These are phyloP conservation scores for Calypte anna DNA, from an alignment of 2,113 vertebrate genomes.

Conservation along the genomic window DNA sequence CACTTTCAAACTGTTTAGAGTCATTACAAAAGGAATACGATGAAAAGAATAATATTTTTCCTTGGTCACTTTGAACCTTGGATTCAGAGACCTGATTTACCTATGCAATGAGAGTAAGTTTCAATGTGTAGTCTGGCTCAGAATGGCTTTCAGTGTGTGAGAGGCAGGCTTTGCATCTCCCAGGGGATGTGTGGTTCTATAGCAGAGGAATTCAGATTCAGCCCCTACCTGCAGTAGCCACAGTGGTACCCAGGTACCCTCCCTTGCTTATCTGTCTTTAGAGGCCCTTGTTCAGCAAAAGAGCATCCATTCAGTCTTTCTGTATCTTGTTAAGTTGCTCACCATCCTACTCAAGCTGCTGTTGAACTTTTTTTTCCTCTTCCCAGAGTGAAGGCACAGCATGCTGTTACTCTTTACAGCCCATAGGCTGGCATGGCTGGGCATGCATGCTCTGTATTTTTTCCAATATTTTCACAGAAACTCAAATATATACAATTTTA, in stretches of 20 bases:
- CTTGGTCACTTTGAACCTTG: not conserved
- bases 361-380: slow-evolving; percentile 7
- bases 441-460: not conserved
- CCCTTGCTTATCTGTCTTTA: not conserved
- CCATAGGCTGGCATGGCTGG: not conserved
- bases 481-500: not conserved
- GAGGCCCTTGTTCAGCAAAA: not conserved
- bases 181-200: not conserved
- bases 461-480: not conserved
- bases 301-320: not conserved
- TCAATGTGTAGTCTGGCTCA: not conserved
- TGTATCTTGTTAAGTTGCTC: slow-evolving; percentile 9
- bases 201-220: not conserved
- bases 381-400: not conserved
- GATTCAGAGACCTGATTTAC: not conserved
- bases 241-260: not conserved
- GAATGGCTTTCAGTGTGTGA: not conserved
- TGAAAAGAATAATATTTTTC: not conserved
- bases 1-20: not conserved
- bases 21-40: not conserved
- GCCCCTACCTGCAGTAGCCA: not conserved
- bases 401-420: slow-evolving; percentile 35
- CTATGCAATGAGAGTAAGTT: not conserved
- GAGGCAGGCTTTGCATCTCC: not conserved
- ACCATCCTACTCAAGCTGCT: not conserved